These are phyloP conservation scores for Microcebus murinus DNA, from an alignment of 2,113 vertebrate genomes.

Conservation along the genomic window DNA sequence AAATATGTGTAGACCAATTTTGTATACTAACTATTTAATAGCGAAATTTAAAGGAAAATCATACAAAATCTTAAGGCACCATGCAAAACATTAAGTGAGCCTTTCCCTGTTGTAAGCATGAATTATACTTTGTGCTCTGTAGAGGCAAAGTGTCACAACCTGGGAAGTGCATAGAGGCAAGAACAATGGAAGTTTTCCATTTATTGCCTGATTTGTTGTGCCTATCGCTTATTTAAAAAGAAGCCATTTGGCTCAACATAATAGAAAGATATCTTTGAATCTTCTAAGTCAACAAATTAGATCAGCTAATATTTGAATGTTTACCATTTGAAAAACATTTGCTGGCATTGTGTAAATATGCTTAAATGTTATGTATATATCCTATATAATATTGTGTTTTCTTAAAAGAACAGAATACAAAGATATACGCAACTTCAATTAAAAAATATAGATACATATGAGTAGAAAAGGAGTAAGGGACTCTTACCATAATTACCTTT, in stretches of 20 bases:
- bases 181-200: neutral
- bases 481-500: neutral
- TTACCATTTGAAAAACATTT: slow-evolving; percentile 5
- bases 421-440: neutral
- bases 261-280: neutral
- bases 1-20: neutral
- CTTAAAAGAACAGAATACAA: neutral
- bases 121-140: neutral
- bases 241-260: neutral
- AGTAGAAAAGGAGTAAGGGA: neutral
- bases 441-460: neutral
- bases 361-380: neutral
- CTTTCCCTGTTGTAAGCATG: neutral
- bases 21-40: neutral
- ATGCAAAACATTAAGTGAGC: neutral
- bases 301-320: neutral
- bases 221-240: neutral
- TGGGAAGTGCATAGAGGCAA: no score
- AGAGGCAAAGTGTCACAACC: neutral
- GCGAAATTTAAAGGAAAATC: neutral
- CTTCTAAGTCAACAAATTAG: neutral
- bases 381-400: neutral
- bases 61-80: neutral
- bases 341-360: neutral
- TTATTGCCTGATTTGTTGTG: neutral